These are phyloP conservation scores for Erithacus rubecula DNA, from an alignment of 2,797 vertebrate species.

Conservation along the genomic window DNA sequence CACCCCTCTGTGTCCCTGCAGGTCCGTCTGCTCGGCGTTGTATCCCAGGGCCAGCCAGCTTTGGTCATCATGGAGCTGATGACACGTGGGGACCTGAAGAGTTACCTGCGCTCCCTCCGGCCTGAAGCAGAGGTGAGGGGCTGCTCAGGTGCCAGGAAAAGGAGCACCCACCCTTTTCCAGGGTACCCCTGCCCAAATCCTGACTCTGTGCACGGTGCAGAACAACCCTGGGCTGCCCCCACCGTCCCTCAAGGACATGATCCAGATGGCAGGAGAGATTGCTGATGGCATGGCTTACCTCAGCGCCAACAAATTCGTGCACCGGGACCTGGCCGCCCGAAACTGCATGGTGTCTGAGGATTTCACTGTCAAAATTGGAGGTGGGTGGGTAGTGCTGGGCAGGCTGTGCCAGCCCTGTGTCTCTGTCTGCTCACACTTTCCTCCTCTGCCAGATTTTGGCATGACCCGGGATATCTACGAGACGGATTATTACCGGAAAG, in stretches of 20 bases:
- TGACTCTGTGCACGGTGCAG: not conserved
- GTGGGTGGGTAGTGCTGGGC: not conserved
- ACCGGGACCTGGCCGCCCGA: slow-evolving; percentile 80
- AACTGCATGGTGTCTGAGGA: slow-evolving; percentile 85
- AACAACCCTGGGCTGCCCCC: slow-evolving; percentile 70
- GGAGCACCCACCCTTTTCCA: rapidly evolving
- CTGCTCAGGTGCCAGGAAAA: rapidly evolving
- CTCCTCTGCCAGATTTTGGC: slow-evolving; percentile 68
- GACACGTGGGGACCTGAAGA: slow-evolving; percentile 80
- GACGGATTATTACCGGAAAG: slow-evolving; percentile 82
- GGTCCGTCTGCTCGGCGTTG: slow-evolving; percentile 80
- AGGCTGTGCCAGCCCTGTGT: rapidly evolving
- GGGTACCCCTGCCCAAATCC: too few relatives aligned
- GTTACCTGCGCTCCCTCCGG: slow-evolving; percentile 77
- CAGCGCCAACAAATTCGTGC: slow-evolving; percentile 81
- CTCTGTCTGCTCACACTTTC: not conserved
- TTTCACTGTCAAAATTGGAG: slow-evolving; percentile 82
- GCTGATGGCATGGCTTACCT: slow-evolving; percentile 83
- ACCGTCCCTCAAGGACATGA: slow-evolving; percentile 73
- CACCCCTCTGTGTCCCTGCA: not conserved
- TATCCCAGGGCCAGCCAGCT: slow-evolving; percentile 80
- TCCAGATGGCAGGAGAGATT: slow-evolving; percentile 83
- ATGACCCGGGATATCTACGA: slow-evolving; percentile 84
- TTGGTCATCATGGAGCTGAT: slow-evolving; percentile 85
- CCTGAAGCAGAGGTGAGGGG: slow-evolving; percentile 76